These are phyloP conservation scores for Steinernema hermaphroditum DNA, from an alignment of 2,888 invertebrate genomes.

Conservation along the genomic window DNA sequence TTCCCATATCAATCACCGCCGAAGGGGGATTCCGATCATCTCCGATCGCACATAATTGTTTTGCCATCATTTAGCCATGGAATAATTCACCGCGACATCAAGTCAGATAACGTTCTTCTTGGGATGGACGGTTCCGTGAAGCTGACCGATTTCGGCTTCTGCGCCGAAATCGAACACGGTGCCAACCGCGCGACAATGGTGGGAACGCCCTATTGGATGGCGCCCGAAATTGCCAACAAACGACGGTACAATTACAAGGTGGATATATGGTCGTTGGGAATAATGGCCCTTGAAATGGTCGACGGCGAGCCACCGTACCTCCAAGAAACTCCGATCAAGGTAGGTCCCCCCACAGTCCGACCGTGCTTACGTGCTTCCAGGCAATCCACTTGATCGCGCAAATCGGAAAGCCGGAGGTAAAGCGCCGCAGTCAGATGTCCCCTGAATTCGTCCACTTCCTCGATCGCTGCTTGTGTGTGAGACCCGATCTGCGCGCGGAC, in stretches of 20 bases:
- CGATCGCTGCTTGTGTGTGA: slow-evolving; percentile 77
- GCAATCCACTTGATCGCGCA: slow-evolving; percentile 91
- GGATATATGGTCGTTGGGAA: slow-evolving; percentile 86
- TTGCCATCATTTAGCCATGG: slow-evolving; percentile 69
- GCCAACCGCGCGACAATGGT: slow-evolving; percentile 73
- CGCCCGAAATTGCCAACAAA: slow-evolving; percentile 73
- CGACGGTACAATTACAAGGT: slow-evolving; percentile 69
- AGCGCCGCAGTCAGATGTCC: slow-evolving; percentile 80
- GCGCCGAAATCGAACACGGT: slow-evolving; percentile 90
- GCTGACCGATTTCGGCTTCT: slow-evolving; percentile 87
- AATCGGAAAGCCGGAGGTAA: slow-evolving; percentile 87
- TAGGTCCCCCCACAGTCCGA: slow-evolving; percentile 11
- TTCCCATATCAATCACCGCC: slow-evolving; percentile 29
- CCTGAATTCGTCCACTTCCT: slow-evolving; percentile 73
- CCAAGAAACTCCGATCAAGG: slow-evolving; percentile 80
- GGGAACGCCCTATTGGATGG: slow-evolving; percentile 76
- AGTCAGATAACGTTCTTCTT: slow-evolving; percentile 92
- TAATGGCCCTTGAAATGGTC: slow-evolving; percentile 96
- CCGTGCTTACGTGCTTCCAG: slow-evolving; percentile 37
- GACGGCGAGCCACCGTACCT: slow-evolving; percentile 91
- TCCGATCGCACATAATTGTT: background rate
- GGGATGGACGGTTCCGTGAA: slow-evolving; percentile 75
- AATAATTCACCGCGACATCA: slow-evolving; percentile 90
- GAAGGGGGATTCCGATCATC: slow-evolving; percentile 7
- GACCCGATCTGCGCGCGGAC: slow-evolving; percentile 74